These are phyloP conservation scores for Drosophila ambigua DNA, from an alignment of 1,140 invertebrate genomes.

Conservation along the genomic window DNA sequence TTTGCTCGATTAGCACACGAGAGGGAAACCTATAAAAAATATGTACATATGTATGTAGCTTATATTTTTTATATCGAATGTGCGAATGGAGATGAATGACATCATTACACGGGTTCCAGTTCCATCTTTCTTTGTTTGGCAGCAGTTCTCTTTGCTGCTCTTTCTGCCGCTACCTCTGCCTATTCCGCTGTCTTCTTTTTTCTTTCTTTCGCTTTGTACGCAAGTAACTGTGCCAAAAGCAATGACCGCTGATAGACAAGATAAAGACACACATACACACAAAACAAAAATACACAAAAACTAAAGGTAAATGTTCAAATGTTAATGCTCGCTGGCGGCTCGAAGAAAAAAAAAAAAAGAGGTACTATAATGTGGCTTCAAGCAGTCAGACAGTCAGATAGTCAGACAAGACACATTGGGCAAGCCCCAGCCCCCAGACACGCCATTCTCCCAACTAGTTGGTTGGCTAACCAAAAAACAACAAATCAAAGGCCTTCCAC, in stretches of 20 bases:
- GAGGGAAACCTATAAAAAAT: constrained; percentile 17
- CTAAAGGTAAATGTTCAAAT: neutral
- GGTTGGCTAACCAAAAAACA: constrained; percentile 15
- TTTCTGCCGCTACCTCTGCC: constrained; percentile 18
- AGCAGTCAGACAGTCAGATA: constrained; percentile 1
- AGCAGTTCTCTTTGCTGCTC: constrained; percentile 17
- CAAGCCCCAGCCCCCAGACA: constrained; percentile 5
- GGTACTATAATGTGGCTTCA: constrained; percentile 63
- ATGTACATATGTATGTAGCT: constrained; percentile 2
- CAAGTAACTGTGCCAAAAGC: constrained; percentile 70
- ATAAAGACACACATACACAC: constrained; percentile 41
- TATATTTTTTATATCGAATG: constrained; percentile 49
- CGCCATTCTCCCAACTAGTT: constrained; percentile 26
- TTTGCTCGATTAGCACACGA: constrained; percentile 50
- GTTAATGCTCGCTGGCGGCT: constrained; percentile 37
- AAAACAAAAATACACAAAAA: constrained; percentile 13
- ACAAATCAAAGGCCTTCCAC: too few species aligned
- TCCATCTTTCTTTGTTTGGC: constrained; percentile 41
- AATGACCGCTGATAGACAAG: constrained; percentile 59
- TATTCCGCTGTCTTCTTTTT: constrained; percentile 23
- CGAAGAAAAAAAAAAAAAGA: constrained; percentile 18
- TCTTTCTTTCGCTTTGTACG: constrained; percentile 28
- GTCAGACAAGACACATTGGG: constrained; percentile 38
- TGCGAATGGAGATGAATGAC: constrained; percentile 65
- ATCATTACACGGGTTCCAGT: constrained; percentile 51